phyloP scores from a whole-genome alignment of 2,888 invertebrate genomes.

The Metopia argyrocephala region DNA sequence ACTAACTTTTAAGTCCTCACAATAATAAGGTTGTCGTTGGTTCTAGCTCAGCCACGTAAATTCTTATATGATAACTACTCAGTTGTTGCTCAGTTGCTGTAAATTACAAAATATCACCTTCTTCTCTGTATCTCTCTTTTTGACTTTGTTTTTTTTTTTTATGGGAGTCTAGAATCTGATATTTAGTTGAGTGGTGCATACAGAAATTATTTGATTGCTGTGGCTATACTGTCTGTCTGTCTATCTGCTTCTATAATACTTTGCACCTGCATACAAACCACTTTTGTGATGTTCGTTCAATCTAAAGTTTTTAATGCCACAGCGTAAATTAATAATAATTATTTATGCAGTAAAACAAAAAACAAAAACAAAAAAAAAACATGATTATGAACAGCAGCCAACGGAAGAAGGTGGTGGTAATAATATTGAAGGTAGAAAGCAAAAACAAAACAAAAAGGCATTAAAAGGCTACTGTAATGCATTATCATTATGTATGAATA shows the following conservation, averaged over 20 bases:
- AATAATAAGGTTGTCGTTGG: neutral
- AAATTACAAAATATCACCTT: slow-evolving; percentile 36
- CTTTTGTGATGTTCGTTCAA: slow-evolving; percentile 46
- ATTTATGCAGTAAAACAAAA: slow-evolving; percentile 59
- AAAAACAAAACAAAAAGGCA: neutral
- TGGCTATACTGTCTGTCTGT: neutral
- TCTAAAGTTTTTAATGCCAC: slow-evolving; percentile 55
- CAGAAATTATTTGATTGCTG: slow-evolving; percentile 59
- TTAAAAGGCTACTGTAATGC: slow-evolving; percentile 55
- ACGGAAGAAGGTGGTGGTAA: slow-evolving; percentile 61
- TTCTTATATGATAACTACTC: slow-evolving; percentile 44
- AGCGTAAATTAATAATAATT: slow-evolving; percentile 64
- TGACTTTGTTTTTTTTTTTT: neutral
- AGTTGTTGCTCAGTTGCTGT: slow-evolving; percentile 27
- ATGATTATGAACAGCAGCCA: slow-evolving; percentile 19
- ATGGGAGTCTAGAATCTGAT: neutral
- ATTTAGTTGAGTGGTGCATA: slow-evolving; percentile 23
- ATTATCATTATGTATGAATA: slow-evolving; percentile 1
- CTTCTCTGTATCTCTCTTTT: neutral
- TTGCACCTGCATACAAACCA: slow-evolving; percentile 60
- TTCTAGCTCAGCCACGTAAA: slow-evolving; percentile 18
- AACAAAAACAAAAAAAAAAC: slow-evolving; percentile 5
- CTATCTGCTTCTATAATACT: slow-evolving; percentile 49
- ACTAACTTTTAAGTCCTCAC: neutral
- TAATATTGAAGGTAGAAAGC: slow-evolving; percentile 50